A percentile compares a stretch with the other conserved stretches of the same genome.
These are phyloP conservation scores for Xylocopa sonorina DNA, from an alignment of 1,140 invertebrate genomes.

Conservation along the genomic window DNA sequence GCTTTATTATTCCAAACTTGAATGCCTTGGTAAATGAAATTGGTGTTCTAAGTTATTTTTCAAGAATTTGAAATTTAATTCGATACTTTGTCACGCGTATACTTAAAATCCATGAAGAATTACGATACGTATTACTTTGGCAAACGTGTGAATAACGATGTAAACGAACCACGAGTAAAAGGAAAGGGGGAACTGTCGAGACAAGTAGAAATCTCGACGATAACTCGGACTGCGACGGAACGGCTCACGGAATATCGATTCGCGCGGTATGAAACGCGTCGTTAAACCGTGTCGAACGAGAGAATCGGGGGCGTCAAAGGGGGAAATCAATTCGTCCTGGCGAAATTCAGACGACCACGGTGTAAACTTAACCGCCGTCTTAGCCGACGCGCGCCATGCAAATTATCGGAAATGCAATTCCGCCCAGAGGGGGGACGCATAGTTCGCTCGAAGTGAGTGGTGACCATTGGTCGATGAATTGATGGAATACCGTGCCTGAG, in stretches of 20 bases:
- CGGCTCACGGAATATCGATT: not conserved
- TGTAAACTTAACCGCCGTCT: not conserved
- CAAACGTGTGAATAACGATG: no score
- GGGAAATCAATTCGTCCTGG: not conserved
- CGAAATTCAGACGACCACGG: not conserved
- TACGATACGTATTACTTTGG: no score
- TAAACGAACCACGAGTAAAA: no score
- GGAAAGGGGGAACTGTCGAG: not conserved
- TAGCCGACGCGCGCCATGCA: conserved; percentile 17
- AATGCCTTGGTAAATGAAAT: no score
- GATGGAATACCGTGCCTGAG: not conserved
- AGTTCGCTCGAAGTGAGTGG: conserved; percentile 20
- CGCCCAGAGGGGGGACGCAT: not conserved
- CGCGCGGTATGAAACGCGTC: not conserved
- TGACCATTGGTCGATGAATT: not conserved
- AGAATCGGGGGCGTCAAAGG: not conserved
- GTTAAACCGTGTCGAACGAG: not conserved
- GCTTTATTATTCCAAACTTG: no score
- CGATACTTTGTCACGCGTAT: no score
- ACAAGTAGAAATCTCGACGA: not conserved
- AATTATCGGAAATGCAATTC: conserved; percentile 38
- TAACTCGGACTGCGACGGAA: not conserved
- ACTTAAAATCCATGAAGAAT: no score
- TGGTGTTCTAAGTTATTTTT: no score
- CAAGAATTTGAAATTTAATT: no score